phyloP scores from a whole-genome alignment of 2,888 invertebrate genomes.

The Hirudinaria manillensis region DNA sequence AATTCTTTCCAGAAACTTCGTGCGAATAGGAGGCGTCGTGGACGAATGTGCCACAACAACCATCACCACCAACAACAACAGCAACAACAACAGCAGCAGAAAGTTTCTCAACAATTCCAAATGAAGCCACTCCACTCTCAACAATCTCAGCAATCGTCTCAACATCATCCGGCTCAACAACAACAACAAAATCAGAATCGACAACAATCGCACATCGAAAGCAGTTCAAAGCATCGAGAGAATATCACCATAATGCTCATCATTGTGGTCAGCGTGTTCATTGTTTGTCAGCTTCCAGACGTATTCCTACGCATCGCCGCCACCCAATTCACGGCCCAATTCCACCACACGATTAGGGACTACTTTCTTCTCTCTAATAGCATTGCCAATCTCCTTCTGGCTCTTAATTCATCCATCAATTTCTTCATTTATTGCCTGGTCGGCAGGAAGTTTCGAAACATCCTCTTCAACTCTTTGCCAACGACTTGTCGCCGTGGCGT shows the following conservation, averaged over 20 bases:
- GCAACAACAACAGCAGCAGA: slow-evolving; percentile 7
- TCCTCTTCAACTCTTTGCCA: slow-evolving; percentile 35
- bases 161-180: slow-evolving; percentile 3
- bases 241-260: slow-evolving; percentile 37
- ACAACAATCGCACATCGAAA: slow-evolving; percentile 26
- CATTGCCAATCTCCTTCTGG: slow-evolving; percentile 36
- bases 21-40: background rate
- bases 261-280: slow-evolving; percentile 38
- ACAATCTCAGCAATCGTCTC: slow-evolving; percentile 9
- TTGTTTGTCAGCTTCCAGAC: slow-evolving; percentile 37
- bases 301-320: slow-evolving; percentile 32
- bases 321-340: slow-evolving; percentile 11
- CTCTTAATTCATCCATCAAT: slow-evolving; percentile 39
- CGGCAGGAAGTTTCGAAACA: slow-evolving; percentile 39
- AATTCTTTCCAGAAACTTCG: slow-evolving; percentile 1
- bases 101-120: background rate
- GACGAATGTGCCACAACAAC: background rate
- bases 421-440: slow-evolving; percentile 40
- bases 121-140: background rate
- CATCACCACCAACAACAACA: slow-evolving; percentile 6
- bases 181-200: slow-evolving; percentile 10
- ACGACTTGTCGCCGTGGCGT: too few relatives aligned
- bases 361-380: slow-evolving; percentile 31
- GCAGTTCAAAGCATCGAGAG: slow-evolving; percentile 33
- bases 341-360: slow-evolving; percentile 20